Conservation (phyloP, 1,140 invertebrate genomes). For the Micrasema minimum region DNA sequence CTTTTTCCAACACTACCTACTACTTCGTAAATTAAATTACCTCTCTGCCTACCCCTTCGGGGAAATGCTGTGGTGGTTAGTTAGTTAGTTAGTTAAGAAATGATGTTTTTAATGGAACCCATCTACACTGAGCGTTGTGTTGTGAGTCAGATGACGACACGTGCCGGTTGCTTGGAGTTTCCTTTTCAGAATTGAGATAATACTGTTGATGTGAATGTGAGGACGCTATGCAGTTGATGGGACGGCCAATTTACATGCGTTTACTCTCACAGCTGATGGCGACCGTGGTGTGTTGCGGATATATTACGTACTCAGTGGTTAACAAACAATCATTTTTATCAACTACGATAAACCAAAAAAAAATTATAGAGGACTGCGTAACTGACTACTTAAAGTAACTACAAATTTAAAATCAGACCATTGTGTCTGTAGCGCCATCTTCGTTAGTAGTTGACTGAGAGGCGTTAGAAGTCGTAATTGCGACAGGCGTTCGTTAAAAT, state of each 20-base stretch:
- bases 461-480: no score
- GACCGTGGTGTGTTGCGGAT: neutral
- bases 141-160: neutral
- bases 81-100: no score
- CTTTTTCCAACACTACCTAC: no score
- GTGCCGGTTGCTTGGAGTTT: neutral
- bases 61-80: no score
- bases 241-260: neutral
- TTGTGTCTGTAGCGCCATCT: no score
- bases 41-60: no score
- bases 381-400: neutral
- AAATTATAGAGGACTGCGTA: neutral
- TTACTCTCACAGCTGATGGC: constrained; percentile 4
- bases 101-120: no score
- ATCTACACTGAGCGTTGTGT: no score
- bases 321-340: neutral
- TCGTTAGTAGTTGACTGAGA: no score
- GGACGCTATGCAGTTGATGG: constrained; percentile 19
- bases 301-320: neutral
- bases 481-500: neutral
- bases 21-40: no score
- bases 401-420: neutral
- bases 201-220: neutral
- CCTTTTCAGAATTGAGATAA: constrained; percentile 15
- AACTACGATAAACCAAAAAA: neutral